Evolutionary conservation across 2,113 vertebrate genomes (phyloP).

Genomic region (Apodemus sylvaticus): DNA sequence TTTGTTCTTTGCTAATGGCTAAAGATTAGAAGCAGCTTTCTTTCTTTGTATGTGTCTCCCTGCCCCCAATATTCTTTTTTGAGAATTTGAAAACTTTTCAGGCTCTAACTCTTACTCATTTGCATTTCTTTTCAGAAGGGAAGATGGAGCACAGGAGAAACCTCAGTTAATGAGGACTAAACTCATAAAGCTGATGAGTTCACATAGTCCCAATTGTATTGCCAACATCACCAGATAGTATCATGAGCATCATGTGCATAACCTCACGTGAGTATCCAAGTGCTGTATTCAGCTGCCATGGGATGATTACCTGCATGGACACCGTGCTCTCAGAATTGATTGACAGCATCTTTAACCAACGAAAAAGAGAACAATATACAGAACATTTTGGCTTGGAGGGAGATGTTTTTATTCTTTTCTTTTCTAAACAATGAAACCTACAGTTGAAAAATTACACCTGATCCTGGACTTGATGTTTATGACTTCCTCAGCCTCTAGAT

Average conservation of each 20-base stretch:
- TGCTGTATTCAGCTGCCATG: slow-evolving; percentile 13
- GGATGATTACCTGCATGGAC: slow-evolving; percentile 39
- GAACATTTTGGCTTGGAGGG: background rate
- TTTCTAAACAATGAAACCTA: background rate
- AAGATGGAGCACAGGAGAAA: slow-evolving; percentile 72
- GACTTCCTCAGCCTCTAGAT: background rate
- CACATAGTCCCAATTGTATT: slow-evolving; percentile 64
- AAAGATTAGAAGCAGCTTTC: slow-evolving; percentile 30
- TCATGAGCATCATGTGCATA: background rate
- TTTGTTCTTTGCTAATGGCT: slow-evolving; percentile 53
- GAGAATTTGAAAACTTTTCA: slow-evolving; percentile 75
- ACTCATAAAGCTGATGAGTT: slow-evolving; percentile 68
- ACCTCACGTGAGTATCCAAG: background rate
- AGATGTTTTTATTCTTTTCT: background rate
- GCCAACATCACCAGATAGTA: slow-evolving; percentile 58
- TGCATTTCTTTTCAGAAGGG: slow-evolving; percentile 80
- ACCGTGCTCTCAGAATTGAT: background rate
- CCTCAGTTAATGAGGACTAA: slow-evolving; percentile 78
- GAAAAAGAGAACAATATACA: background rate
- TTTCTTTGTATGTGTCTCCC: background rate
- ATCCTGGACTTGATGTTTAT: background rate
- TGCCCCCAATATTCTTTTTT: background rate
- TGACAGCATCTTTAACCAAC: slow-evolving; percentile 33
- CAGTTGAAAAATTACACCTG: background rate
- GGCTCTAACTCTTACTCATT: slow-evolving; percentile 79